These are phyloP conservation scores for Drosophila cardini DNA, from an alignment of 1,140 invertebrate species.

Conservation along the genomic window DNA sequence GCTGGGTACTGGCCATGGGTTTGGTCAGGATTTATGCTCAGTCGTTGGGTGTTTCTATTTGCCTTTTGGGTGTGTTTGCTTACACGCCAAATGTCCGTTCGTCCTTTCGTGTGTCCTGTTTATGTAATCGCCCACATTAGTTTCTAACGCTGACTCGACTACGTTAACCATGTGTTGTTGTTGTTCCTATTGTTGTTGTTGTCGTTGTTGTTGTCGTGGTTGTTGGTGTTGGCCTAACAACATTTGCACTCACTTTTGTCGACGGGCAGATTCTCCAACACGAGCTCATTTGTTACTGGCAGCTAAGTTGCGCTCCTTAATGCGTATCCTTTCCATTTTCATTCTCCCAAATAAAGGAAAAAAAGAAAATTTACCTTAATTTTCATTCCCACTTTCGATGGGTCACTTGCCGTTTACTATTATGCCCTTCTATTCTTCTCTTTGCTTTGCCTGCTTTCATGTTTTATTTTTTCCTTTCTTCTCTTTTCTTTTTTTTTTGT, in stretches of 20 bases:
- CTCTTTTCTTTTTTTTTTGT: constrained; percentile 42
- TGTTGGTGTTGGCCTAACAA: constrained; percentile 42
- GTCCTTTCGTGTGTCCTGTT: constrained; percentile 80
- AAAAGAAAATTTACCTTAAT: constrained; percentile 64
- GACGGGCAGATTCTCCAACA: constrained; percentile 20
- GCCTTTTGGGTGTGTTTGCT: constrained; percentile 72
- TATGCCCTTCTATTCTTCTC: constrained; percentile 14
- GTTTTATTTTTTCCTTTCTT: constrained; percentile 8
- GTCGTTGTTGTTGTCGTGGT: constrained; percentile 7
- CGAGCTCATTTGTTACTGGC: constrained; percentile 39
- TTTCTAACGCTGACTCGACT: constrained; percentile 51
- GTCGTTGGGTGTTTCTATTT: constrained; percentile 72
- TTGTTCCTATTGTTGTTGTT: constrained; percentile 7
- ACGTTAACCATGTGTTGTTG: constrained; percentile 30
- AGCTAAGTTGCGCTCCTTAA: constrained; percentile 29
- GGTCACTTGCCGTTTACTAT: constrained; percentile 47
- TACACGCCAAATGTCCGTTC: constrained; percentile 47
- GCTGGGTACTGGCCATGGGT: constrained; percentile 14
- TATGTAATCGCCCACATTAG: constrained; percentile 82
- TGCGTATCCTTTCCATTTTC: constrained; percentile 57
- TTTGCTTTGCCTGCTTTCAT: background rate
- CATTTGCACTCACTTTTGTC: constrained; percentile 54
- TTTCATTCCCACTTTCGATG: constrained; percentile 45
- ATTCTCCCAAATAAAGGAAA: constrained; percentile 15
- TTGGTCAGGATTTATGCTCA: constrained; percentile 77